Base-by-base conservation (phyloP, 2,113 vertebrate genomes). In the Tyto alba region DNA sequence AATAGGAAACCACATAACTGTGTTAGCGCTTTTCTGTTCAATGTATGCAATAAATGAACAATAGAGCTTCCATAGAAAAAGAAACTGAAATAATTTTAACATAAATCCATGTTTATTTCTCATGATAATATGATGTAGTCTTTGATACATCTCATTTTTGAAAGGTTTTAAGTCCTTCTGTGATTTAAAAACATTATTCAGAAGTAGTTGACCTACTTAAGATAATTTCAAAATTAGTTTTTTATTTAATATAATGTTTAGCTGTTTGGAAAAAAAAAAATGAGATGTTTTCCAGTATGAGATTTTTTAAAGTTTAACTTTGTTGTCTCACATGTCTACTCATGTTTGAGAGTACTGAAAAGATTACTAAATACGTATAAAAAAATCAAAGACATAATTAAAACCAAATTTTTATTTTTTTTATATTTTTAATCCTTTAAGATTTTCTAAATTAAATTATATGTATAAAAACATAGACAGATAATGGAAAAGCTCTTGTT, bases 381-480 rank as follows among this genome's bases (percentile, higher is more conserved):
- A 78, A 47, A 7, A 41, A 40, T 43, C 6, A n/a, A 53, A 81
- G 19, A 22, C 2, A 52, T 17, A 86, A 69, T 19, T 45, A 43
- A 68, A 43, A 9, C 0, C 0, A 47, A 4, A 29, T n/a, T 57
- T 41, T 56, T 9, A 10, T 7, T 11, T 34, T 25, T 45, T 32
- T 1, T 18, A 47, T 41, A 34, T 14, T 55, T 67, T 45, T 3
- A 55, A 22, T 45, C 5, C 2, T 78, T 32, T 47, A 59, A 27
- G 55, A 15, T 17, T 59, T 74, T 66, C 30, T 30, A 40, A 68
- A 50, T 40, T 50, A 41, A 41, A 66, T 78, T 60, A 66, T 23
- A 32, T 8, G 7, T 30, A 22, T 45, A 60, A 82, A 21, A 38
- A 38, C 18, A 12, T n/a, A 26, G 7, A 34, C 11, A 38, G 5